Base-by-base conservation (phyloP, 1,140 invertebrate species). In the Proctacanthus coquilletti region DNA sequence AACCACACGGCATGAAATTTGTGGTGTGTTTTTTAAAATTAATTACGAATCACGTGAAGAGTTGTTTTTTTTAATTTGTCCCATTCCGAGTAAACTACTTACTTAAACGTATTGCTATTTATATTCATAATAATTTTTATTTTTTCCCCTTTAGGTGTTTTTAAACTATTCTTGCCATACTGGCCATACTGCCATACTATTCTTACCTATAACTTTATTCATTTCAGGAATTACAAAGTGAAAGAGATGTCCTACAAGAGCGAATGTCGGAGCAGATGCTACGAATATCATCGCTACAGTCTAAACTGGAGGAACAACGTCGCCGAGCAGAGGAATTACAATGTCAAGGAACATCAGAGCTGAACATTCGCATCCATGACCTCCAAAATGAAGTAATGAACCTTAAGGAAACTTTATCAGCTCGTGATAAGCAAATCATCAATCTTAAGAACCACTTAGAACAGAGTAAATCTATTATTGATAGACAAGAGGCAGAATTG, bases 221-320 rank as follows among this genome's bases (percentile, higher is more conserved):
- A 45, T 48, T 51, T 13, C 51, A 85, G 80, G 83, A 87, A 58
- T 61, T 85, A 25, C 71, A 76, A 44, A 74, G 75, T 27, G 83
- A 88, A 48, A 74, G 80, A 15, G 80, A 84, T 46, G 72, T 79
- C 19, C 61, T 88, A 31, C 83, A 87, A 52, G 70, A 78, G 43
- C 76, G 77, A 29, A 72, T 82, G 42, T 78, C 80, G 18, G 78
- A 86, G 50, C 80, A 85, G 53, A 66, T 84, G 38, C 71, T 81
- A 38, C 72, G 80, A 49, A 78, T 87, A 38, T 82, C 83, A 29
- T 70, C 75, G 2, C 66, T 88, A 44, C 75, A 81, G 42, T 77
- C 78, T 38, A 70, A 82, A 13, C 61, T 88, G 21, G 81, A 86
- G 52, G 77, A 80, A 45, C 78, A 83, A 45, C 66, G 80, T 5